These are phyloP conservation scores for Pygathrix nemaeus DNA, from an alignment of 2,113 vertebrate genomes.

Conservation along the genomic window DNA sequence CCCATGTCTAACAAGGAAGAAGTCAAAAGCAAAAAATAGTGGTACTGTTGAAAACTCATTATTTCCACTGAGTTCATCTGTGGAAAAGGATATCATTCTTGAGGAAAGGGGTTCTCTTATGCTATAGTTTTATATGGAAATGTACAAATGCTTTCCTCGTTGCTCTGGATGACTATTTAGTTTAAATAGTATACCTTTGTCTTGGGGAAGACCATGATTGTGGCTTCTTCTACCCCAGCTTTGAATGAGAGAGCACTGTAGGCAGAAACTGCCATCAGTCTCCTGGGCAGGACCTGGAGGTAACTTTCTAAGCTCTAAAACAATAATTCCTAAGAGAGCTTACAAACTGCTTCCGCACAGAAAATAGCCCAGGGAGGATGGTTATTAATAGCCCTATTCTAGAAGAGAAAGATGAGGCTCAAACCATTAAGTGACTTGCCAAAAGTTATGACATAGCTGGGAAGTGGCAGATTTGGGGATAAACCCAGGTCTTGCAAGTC, in stretches of 20 bases:
- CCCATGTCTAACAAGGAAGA: not conserved
- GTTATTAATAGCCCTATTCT: constrained; percentile 72
- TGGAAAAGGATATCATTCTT: not conserved
- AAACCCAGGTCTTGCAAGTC: not conserved
- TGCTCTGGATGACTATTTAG: not conserved
- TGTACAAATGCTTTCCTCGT: not conserved
- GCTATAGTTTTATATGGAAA: not conserved
- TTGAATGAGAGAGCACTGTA: not conserved
- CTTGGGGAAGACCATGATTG: not conserved
- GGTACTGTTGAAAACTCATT: not conserved
- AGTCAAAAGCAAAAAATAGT: not conserved
- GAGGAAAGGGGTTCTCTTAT: not conserved
- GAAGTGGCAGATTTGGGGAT: constrained; percentile 17
- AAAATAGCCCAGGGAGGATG: constrained; percentile 53
- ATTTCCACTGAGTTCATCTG: not conserved
- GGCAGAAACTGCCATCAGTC: constrained; percentile 1
- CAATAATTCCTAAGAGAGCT: constrained; percentile 67
- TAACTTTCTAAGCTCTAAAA: constrained; percentile 64
- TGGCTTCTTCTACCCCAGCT: not conserved
- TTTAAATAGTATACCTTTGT: not conserved
- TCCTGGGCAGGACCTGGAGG: constrained; percentile 23
- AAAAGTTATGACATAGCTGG: constrained; percentile 37
- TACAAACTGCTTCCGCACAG: constrained; percentile 57
- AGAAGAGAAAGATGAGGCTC: constrained; percentile 56
- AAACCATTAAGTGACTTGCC: constrained; percentile 54